Conservation (phyloP, 2,113 vertebrate genomes). For the Lycaon pictus region DNA sequence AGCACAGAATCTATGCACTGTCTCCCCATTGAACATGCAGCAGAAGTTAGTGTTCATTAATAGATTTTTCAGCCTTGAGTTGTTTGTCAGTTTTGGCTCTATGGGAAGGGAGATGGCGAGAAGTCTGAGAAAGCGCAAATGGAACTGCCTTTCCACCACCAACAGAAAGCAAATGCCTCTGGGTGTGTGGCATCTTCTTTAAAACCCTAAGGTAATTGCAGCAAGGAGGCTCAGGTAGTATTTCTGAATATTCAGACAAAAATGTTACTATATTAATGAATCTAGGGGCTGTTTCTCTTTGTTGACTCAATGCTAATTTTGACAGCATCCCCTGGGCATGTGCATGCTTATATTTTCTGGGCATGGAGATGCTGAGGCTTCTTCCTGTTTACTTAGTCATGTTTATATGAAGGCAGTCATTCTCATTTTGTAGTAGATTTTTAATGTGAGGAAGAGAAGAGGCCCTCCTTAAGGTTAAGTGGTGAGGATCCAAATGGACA, state of each 20-base stretch:
- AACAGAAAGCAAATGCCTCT: background rate
- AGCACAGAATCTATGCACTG: background rate
- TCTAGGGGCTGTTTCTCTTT: background rate
- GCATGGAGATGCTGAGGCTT: rapidly evolving
- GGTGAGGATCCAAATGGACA: background rate
- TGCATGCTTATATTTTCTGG: rapidly evolving
- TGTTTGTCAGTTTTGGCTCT: background rate
- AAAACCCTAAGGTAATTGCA: background rate
- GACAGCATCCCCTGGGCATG: background rate
- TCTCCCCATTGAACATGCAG: background rate
- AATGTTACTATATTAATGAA: background rate
- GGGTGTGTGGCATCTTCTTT: background rate
- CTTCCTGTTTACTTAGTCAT: background rate
- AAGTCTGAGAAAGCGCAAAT: background rate
- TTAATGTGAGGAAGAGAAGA: background rate
- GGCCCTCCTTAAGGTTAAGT: background rate
- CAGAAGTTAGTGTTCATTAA: background rate
- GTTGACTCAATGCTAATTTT: background rate
- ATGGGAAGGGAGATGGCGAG: background rate
- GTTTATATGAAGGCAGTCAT: background rate
- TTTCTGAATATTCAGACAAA: background rate
- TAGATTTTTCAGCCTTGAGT: slow-evolving; percentile 35
- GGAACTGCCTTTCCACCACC: background rate
- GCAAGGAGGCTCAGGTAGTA: background rate
- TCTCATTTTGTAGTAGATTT: background rate